These are phyloP conservation scores for Sebastes taczanowskii DNA, from an alignment of 2,797 vertebrate species.

Conservation along the genomic window DNA sequence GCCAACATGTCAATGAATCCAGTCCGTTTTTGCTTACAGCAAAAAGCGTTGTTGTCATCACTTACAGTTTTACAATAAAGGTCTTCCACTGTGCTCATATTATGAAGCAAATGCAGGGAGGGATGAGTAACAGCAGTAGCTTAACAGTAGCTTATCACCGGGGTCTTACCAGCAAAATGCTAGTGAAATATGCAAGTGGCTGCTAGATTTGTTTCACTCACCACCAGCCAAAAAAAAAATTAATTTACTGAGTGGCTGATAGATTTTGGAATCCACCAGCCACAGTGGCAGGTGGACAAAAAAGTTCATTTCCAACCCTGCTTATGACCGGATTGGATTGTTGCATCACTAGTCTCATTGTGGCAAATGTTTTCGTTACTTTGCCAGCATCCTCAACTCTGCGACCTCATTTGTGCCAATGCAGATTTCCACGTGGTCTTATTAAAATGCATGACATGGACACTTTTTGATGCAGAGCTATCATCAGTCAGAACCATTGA, in stretches of 20 bases:
- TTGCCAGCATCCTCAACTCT: neutral
- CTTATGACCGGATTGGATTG: neutral
- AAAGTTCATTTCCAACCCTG: neutral
- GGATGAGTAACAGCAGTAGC: too few relatives aligned
- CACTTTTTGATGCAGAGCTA: neutral
- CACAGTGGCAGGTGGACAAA: too few relatives aligned
- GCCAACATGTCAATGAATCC: neutral
- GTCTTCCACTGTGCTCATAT: too few relatives aligned
- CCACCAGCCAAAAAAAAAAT: too few relatives aligned
- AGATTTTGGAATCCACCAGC: too few relatives aligned
- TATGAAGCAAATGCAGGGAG: too few relatives aligned
- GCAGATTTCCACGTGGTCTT: neutral
- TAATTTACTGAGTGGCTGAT: too few relatives aligned
- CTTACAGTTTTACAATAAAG: neutral
- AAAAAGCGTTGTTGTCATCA: neutral
- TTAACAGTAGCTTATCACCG: neutral
- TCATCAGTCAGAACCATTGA: neutral
- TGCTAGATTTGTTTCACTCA: too few relatives aligned
- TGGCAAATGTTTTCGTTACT: neutral
- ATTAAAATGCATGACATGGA: neutral
- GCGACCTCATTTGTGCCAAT: neutral
- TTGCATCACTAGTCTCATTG: neutral
- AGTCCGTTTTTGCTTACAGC: neutral
- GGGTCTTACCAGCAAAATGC: too few relatives aligned
- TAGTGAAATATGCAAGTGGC: too few relatives aligned